These are phyloP conservation scores for Bombus superbus DNA, from an alignment of 1,140 invertebrate species.

Conservation along the genomic window DNA sequence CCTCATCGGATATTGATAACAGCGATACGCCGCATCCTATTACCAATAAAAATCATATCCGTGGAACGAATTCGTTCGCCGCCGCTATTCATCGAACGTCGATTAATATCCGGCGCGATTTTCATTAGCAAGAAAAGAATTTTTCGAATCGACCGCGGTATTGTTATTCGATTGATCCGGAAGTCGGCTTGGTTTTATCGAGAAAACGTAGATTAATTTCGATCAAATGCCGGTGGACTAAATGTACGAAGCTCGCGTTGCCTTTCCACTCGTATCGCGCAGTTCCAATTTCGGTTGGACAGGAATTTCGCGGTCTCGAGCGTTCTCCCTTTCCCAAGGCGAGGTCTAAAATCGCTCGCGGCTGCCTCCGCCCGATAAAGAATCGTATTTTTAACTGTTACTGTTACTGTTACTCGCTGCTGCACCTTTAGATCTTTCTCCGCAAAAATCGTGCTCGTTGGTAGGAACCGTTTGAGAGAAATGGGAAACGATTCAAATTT, in stretches of 20 bases:
- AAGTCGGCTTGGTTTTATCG: not conserved
- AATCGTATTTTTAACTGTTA: slow-evolving; percentile 68
- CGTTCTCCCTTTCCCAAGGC: slow-evolving; percentile 27
- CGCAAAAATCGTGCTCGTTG: slow-evolving; percentile 48
- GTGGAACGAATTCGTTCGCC: not conserved
- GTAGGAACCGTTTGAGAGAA: not conserved
- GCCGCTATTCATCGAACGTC: not conserved
- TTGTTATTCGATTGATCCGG: not conserved
- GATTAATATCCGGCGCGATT: slow-evolving; percentile 27
- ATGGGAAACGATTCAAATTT: not conserved
- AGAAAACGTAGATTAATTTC: not conserved
- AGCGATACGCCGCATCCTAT: not conserved
- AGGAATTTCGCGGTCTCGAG: slow-evolving; percentile 38
- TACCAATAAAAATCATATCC: slow-evolving; percentile 46
- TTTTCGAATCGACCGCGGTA: not conserved
- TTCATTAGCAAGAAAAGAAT: not conserved
- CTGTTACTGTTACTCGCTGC: slow-evolving; percentile 61
- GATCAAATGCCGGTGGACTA: not conserved
- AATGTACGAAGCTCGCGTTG: not conserved
- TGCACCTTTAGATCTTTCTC: slow-evolving; percentile 10
- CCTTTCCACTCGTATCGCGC: too few relatives aligned
- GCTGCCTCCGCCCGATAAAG: slow-evolving; percentile 49
- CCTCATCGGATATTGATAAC: not conserved
- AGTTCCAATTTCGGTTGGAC: slow-evolving; percentile 60
- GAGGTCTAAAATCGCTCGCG: slow-evolving; percentile 45